Percentiles rank a stretch among this genome's conserved stretches.
phyloP scores from a whole-genome alignment of 92 coral and sea anemone genomes.

The Zoanthus sociatus region DNA sequence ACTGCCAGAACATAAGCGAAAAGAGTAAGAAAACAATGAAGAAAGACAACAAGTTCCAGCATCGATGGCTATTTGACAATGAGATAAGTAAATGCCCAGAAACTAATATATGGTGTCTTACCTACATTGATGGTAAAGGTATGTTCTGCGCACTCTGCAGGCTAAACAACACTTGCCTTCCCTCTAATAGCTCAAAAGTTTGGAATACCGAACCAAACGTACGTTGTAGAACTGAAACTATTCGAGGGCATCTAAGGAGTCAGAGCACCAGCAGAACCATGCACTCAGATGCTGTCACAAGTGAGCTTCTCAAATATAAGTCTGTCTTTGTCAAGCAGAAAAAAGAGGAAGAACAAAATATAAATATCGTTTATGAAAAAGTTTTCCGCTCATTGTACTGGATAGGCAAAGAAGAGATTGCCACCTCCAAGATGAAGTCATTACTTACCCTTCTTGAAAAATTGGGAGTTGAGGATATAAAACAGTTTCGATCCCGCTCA shows the following conservation, averaged over 20 bases:
- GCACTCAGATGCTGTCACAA: slow-evolving; percentile 6
- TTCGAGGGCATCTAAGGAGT: background rate
- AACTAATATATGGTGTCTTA: background rate
- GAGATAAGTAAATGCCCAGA: background rate
- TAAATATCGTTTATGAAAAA: background rate
- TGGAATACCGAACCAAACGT: background rate
- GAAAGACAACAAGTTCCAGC: background rate
- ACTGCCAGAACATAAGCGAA: background rate
- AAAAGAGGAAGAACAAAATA: background rate
- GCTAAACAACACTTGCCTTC: background rate
- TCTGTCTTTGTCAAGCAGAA: slow-evolving; percentile 1
- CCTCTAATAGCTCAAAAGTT: background rate
- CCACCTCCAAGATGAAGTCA: slow-evolving; percentile 3
- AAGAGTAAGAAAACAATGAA: background rate
- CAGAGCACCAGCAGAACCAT: slow-evolving; percentile 1
- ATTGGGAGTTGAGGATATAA: background rate
- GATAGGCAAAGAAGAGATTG: slow-evolving; percentile 1
- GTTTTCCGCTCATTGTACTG: background rate
- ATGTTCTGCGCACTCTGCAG: background rate
- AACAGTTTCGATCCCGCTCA: slow-evolving; percentile 7
- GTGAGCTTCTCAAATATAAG: background rate
- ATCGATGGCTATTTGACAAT: background rate
- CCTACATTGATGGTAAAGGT: background rate
- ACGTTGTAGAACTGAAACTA: background rate
- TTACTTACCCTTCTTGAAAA: background rate